Percentiles rank a stretch among this genome's conserved stretches.
These are phyloP conservation scores for Luffia ferchaultella DNA, from an alignment of 2,888 invertebrate genomes.

Conservation along the genomic window DNA sequence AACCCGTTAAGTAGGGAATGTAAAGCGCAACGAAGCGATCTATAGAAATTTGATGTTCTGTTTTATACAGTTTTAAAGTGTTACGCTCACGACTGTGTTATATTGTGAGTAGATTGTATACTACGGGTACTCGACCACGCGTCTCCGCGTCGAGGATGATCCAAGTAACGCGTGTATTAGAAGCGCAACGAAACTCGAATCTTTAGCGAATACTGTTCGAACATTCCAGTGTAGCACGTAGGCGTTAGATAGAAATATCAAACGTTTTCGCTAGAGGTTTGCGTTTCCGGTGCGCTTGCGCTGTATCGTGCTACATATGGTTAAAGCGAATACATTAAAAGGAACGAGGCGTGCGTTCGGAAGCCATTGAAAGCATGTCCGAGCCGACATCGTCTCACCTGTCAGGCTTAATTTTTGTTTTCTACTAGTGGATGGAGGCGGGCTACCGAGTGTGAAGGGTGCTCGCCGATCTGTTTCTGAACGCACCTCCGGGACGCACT, in stretches of 20 bases:
- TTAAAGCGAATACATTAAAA: not conserved
- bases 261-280: too few relatives aligned
- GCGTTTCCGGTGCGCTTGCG: too few relatives aligned
- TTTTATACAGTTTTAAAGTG: not conserved
- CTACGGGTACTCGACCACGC: not conserved
- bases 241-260: too few relatives aligned
- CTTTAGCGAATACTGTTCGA: too few relatives aligned
- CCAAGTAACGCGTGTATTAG: not conserved
- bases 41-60: not conserved
- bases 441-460: constrained; percentile 71
- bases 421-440: constrained; percentile 68
- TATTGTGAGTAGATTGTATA: not conserved
- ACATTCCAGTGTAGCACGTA: too few relatives aligned
- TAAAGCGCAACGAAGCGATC: not conserved
- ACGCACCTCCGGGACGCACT: constrained; percentile 12
- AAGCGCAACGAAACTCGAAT: not conserved
- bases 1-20: too few relatives aligned
- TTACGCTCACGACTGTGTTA: not conserved
- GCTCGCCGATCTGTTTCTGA: constrained; percentile 51
- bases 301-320: not conserved
- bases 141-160: not conserved
- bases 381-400: constrained; percentile 45
- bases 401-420: constrained; percentile 76
- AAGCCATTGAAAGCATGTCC: not conserved
- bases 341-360: not conserved